phyloP scores from a whole-genome alignment of 1,140 invertebrate genomes.

The Hyles euphorbiae region DNA sequence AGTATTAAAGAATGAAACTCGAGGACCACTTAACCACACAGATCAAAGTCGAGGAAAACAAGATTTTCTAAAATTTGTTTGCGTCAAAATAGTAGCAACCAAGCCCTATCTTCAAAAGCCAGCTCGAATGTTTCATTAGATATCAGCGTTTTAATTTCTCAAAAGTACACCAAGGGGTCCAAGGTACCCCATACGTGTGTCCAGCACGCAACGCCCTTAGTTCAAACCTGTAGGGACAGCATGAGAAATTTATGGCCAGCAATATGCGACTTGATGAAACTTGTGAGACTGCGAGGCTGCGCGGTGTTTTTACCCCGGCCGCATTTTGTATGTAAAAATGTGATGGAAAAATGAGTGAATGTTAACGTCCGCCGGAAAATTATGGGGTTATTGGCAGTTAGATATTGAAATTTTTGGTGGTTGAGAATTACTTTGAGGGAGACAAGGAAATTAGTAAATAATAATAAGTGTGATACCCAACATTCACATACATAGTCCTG shows the following conservation, averaged over 20 bases:
- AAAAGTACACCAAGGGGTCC: neutral
- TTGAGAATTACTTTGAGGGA: too few relatives aligned
- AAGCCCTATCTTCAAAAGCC: too few relatives aligned
- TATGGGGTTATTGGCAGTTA: constrained; percentile 1
- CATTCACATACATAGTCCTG: too few relatives aligned
- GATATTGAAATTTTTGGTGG: too few relatives aligned
- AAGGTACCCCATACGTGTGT: neutral
- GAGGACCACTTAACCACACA: too few relatives aligned
- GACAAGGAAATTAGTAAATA: too few relatives aligned
- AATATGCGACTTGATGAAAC: constrained; percentile 32
- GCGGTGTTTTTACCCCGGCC: constrained; percentile 9
- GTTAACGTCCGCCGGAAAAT: neutral
- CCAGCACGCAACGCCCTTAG: neutral
- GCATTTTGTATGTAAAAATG: constrained; percentile 22
- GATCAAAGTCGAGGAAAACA: too few relatives aligned
- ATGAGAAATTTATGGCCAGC: constrained; percentile 31
- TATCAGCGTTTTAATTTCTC: neutral
- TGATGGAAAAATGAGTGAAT: constrained; percentile 7
- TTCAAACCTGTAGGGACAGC: constrained; percentile 5
- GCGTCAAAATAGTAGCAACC: neutral
- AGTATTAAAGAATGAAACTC: too few relatives aligned
- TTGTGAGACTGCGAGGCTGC: constrained; percentile 11
- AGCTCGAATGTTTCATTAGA: too few relatives aligned
- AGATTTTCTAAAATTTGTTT: too few relatives aligned
- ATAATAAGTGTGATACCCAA: too few relatives aligned